Base-by-base conservation (phyloP, 2,113 vertebrate species). In the Origma solitaria region DNA sequence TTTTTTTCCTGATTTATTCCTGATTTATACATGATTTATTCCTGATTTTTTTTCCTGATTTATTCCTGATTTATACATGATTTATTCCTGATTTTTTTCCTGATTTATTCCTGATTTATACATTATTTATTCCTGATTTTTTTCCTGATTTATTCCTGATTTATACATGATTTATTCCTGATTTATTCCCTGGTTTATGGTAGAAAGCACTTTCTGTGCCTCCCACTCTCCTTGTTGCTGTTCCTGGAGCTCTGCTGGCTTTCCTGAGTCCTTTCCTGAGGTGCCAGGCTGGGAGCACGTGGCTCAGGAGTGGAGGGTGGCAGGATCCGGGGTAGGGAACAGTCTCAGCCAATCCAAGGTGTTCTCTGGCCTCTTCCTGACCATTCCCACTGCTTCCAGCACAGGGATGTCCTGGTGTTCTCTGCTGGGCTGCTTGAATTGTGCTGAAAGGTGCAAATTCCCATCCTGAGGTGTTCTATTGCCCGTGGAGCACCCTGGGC, bases 281-380 rank as follows among this genome's bases (percentile, higher is more conserved):
- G 1, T 3, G 18, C 15, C 28, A 4, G 23, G 19, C 42, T 3
- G 50, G 57, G 68, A 13, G 3, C 42, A 1, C 15, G 6, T 5
- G 35, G 14, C 70, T 28, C 80, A 10, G 56, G 22, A 35, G 19
- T 35, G 25, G 12, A 47, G 65, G 33, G 2, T 18, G n/a, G 28
- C 72, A 37, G 4, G 7, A 0, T 17, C 18, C 17, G 12, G 40
- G 22, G 7, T 4, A 11, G 25, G 70, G 15, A 42, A 1, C 42
- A 15, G 5, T 1, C 50, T 11, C 25, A 44, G 62, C 21, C 45
- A 3, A 0, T 16, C 42, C 53, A 25, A 1, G 71, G 61, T 3
- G 1, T 5, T 12, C 27, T 5, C 53, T 25, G n/a, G 7, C 12
- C 37, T 69, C 33, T 10, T 51, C 72, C 62, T 60, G 33, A 1